Evolutionary conservation across 2,113 vertebrate species (phyloP).

Genomic region (Pithys albifrons): DNA sequence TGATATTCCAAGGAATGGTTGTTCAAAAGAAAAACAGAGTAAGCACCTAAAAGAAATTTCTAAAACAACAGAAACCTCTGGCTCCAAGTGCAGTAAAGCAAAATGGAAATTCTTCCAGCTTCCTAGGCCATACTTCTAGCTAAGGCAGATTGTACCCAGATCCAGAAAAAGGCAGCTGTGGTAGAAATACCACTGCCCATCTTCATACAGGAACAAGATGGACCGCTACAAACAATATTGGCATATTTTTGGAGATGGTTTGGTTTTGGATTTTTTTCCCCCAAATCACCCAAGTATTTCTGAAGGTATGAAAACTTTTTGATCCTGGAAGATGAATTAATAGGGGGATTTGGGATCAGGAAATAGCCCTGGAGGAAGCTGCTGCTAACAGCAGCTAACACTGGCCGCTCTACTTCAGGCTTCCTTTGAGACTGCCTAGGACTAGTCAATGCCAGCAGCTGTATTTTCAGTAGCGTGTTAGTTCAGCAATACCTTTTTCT

Average conservation of each 20-base stretch:
- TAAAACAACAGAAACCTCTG: neutral
- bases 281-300: neutral
- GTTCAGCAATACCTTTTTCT: neutral
- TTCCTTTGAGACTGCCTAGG: conserved; percentile 49
- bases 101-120: neutral
- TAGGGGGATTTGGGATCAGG: conserved; percentile 23
- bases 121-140: neutral
- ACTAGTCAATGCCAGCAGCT: neutral
- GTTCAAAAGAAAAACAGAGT: neutral
- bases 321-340: conserved; percentile 16
- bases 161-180: neutral
- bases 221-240: neutral
- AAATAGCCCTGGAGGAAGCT: conserved; percentile 36
- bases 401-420: neutral
- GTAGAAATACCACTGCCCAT: neutral
- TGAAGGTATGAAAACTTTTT: neutral
- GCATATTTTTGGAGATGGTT: neutral
- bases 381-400: neutral
- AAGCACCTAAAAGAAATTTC: neutral
- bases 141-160: neutral
- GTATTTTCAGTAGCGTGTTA: neutral
- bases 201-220: neutral
- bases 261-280: neutral
- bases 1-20: neutral
- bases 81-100: neutral